Percentiles rank a stretch among this genome's conserved stretches.
Conservation (phyloP, 2,113 vertebrate species). For the Anguilla rostrata region DNA sequence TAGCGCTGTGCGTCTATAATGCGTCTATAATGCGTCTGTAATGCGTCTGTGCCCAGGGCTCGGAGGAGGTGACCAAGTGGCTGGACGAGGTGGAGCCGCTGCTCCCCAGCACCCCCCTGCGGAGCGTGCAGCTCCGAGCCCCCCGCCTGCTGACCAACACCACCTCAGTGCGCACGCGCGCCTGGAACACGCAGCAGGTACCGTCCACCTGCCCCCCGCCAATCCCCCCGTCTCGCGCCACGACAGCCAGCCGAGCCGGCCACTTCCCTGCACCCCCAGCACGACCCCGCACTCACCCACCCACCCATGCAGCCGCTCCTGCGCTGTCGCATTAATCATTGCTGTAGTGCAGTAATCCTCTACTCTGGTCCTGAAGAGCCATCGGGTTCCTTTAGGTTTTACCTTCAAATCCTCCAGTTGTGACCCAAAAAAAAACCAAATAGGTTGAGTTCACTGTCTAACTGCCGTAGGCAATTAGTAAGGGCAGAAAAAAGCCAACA, state of each 20-base stretch:
- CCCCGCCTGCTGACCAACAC: slow-evolving; percentile 48
- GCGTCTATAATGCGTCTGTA: background rate
- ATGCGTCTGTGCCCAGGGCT: slow-evolving; percentile 51
- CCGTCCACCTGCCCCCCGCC: background rate
- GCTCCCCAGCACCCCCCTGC: slow-evolving; percentile 63
- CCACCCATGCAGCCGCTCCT: background rate
- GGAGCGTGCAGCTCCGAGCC: slow-evolving; percentile 55
- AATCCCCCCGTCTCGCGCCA: background rate
- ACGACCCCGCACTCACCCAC: background rate
- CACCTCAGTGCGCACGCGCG: slow-evolving; percentile 28
- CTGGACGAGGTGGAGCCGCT: slow-evolving; percentile 60
- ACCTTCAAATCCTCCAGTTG: no score
- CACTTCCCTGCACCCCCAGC: background rate
- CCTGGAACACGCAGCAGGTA: slow-evolving; percentile 77
- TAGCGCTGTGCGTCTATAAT: background rate
- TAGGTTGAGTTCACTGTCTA: no score
- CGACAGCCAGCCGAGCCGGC: background rate
- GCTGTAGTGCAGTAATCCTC: no score
- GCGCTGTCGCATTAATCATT: no score
- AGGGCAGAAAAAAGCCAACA: no score
- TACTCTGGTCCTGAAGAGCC: no score
- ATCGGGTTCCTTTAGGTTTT: no score
- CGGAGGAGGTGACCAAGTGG: slow-evolving; percentile 55
- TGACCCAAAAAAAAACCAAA: no score
- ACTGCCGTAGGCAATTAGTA: no score